Conservation (phyloP, 2,113 vertebrate species). For the Oriolus oriolus region DNA sequence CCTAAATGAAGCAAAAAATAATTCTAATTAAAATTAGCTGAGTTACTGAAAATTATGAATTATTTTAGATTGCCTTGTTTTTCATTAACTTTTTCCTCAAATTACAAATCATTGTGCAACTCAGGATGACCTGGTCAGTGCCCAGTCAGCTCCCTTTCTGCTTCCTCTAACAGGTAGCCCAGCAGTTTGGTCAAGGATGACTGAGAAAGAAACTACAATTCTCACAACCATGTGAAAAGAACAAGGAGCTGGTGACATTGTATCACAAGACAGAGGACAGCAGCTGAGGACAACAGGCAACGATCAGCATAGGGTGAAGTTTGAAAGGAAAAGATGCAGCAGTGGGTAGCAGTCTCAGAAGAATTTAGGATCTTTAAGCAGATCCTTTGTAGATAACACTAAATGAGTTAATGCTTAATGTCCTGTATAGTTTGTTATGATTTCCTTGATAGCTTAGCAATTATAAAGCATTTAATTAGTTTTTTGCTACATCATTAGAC, state of each 20-base stretch:
- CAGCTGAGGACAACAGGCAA: not conserved
- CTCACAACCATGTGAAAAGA: not conserved
- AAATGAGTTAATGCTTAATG: not conserved
- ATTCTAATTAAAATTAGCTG: not conserved
- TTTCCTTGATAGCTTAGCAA: not conserved
- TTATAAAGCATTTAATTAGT: not conserved
- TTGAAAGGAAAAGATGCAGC: not conserved
- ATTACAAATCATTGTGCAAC: accelerated
- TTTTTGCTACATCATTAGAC: not conserved
- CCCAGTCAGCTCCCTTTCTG: not conserved
- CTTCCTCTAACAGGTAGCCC: not conserved
- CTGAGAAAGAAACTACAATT: not conserved
- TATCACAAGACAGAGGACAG: not conserved
- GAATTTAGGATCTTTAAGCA: not conserved
- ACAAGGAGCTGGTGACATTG: not conserved
- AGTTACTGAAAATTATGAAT: not conserved
- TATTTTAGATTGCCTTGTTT: not conserved
- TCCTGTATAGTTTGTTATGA: not conserved
- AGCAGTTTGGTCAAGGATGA: not conserved
- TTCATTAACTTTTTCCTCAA: not conserved
- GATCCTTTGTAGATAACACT: not conserved
- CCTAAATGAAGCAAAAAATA: not conserved
- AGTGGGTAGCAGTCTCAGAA: not conserved
- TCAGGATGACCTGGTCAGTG: not conserved
- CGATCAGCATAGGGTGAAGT: not conserved